Base-by-base conservation (phyloP, 2,888 invertebrate species). In the Linnaemya vulpina region DNA sequence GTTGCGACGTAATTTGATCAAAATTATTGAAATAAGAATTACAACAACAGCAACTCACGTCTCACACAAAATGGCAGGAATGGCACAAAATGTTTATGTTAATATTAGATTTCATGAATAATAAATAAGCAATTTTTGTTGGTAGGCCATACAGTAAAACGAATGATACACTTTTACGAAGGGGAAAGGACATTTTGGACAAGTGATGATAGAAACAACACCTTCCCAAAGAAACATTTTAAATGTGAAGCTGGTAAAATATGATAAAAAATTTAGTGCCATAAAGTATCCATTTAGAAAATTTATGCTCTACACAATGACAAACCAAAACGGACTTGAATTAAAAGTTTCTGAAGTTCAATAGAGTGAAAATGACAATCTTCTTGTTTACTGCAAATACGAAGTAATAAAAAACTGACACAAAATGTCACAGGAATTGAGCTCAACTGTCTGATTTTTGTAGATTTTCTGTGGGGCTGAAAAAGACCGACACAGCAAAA, bases 61-160 rank as follows among this genome's bases (percentile, higher is more conserved):
- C 7, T 40, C 30, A 11, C 7, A 38, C 35, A 68, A 77, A 76
- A 60, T 78, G 38, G 22, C 25, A 11, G 58, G 67, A 86, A 68
- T 79, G 62, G 76, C 76, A 83, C 60, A 80, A 76, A 68, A 80
- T 83, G 51, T 83, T 83, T 76, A 77, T 73, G 79, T 62, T 82
- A 78, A 85, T 78, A 79, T 85, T 82, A 60, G 78, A 85, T 85
- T 79, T 82, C 85, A 85, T 85, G 85, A 85, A 85, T 85, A 85
- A 85, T 79, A 82, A 85, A 85, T 79, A 67, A 65, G 70, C 68
- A 67, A 73, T 77, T 60, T 51, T 63, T 63, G 11, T 40, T 53
- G 20, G 15, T 22, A 35, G 60, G 22, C 25, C 17, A 5, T 35
- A 11, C 2, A n/a, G 55, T 4, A 22, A 5, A 43, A 55, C 30